phyloP scores from a whole-genome alignment of 2,797 vertebrate genomes.

The Buphagus erythrorhynchus region DNA sequence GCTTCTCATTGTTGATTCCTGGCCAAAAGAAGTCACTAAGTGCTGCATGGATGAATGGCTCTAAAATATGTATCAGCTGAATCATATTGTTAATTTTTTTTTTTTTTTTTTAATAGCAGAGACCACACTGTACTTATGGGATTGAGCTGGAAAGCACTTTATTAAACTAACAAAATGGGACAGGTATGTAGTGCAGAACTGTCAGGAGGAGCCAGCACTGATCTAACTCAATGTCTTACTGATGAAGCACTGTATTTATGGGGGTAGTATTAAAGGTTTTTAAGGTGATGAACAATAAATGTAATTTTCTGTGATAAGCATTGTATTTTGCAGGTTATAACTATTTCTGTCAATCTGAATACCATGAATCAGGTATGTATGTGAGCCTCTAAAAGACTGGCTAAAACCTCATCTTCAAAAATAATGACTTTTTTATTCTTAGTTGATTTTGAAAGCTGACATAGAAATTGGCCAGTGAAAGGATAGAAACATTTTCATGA shows the following conservation, averaged over 20 bases:
- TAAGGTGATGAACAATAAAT: background rate
- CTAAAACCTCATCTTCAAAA: background rate
- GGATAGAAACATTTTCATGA: background rate
- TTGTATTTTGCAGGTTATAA: background rate
- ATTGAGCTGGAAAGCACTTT: background rate
- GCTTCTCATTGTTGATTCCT: background rate
- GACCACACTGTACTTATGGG: background rate
- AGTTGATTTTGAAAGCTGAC: background rate
- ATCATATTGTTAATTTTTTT: background rate
- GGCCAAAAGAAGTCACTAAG: conserved; percentile 12
- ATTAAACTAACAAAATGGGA: conserved; percentile 23
- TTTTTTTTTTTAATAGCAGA: background rate
- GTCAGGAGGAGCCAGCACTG: background rate
- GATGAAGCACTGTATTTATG: background rate
- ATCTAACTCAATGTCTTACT: background rate
- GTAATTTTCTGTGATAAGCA: background rate
- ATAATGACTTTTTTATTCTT: background rate
- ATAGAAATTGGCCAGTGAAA: background rate
- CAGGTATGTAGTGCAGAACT: background rate
- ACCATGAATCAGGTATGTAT: background rate
- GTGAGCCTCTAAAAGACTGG: background rate
- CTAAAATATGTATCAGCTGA: background rate
- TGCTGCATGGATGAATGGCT: background rate
- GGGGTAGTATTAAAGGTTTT: background rate
- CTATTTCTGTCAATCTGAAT: background rate